A percentile compares a stretch with the other conserved stretches of the same genome.
Conservation (phyloP, 2,113 vertebrate species). For the Microcebus griseorufus region DNA sequence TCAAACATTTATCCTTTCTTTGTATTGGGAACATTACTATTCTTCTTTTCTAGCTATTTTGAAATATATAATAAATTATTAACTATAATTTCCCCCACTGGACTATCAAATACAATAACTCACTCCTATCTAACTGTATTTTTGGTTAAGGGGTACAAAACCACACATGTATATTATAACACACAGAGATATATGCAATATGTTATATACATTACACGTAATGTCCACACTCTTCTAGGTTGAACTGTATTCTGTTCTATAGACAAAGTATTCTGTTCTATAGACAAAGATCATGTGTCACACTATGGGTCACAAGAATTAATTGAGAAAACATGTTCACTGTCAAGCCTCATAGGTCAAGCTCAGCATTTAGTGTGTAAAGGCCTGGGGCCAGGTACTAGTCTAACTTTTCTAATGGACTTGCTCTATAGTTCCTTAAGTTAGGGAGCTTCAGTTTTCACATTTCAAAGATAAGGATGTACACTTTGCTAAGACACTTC, state of each 20-base stretch:
- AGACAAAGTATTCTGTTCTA: not conserved
- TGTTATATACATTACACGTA: not conserved
- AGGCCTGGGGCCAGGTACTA: too few relatives aligned
- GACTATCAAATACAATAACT: not conserved
- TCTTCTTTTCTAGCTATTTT: not conserved
- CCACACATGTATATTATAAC: not conserved
- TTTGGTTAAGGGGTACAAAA: not conserved
- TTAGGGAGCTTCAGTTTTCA: not conserved
- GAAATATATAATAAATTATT: not conserved
- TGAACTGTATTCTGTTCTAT: not conserved
- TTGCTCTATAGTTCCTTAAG: not conserved
- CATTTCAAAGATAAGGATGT: not conserved
- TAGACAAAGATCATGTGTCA: not conserved
- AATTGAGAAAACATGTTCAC: not conserved
- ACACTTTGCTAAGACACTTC: not conserved
- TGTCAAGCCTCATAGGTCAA: not conserved
- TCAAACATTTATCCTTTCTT: not conserved
- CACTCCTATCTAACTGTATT: not conserved
- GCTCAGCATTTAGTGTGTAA: not conserved
- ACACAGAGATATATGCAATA: not conserved
- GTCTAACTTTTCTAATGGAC: not conserved
- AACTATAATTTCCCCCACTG: not conserved
- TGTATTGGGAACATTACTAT: not conserved
- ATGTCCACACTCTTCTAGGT: not conserved
- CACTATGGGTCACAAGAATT: not conserved